Conservation (phyloP, 2,888 invertebrate species). For the Proisotoma minuta region DNA sequence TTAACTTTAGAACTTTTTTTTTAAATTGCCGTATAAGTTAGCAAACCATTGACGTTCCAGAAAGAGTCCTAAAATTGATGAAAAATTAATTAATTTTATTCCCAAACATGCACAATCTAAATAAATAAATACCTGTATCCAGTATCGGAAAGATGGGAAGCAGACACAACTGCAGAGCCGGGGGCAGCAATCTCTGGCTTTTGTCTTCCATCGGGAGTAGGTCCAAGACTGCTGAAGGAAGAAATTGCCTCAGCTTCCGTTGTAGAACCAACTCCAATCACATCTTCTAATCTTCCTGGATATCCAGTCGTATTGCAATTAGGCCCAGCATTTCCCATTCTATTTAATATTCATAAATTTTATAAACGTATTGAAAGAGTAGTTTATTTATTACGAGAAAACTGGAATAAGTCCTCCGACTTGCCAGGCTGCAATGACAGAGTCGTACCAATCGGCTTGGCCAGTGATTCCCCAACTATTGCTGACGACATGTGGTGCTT, state of each 20-base stretch:
- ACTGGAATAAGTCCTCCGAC: conserved; percentile 9
- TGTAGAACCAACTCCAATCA: conserved; percentile 19
- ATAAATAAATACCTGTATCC: no score
- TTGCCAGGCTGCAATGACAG: conserved; percentile 7
- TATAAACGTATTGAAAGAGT: no score
- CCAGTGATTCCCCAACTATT: conserved; percentile 24
- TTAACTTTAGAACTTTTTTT: no score
- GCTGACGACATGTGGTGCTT: conserved; percentile 20
- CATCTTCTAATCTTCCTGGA: conserved; percentile 14
- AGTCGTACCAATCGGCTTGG: conserved; percentile 9
- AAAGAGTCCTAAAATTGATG: no score
- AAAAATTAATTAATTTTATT: no score
- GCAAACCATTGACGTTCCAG: conserved; percentile 21
- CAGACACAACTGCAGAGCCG: conserved; percentile 14
- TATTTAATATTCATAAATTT: no score
- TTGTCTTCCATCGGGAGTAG: conserved; percentile 3
- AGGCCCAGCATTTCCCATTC: conserved; percentile 20
- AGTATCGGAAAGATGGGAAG: conserved; percentile 13
- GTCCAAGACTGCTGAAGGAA: conserved; percentile 16
- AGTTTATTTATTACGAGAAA: no score
- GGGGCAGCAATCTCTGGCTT: conserved; percentile 23
- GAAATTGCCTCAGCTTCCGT: background rate
- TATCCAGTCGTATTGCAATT: conserved; percentile 14
- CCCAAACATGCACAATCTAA: no score
- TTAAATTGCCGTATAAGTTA: no score